Percentiles rank a stretch among this genome's conserved stretches.
Conservation (phyloP, 2,888 invertebrate species). For the Aproaerema taeniolella region DNA sequence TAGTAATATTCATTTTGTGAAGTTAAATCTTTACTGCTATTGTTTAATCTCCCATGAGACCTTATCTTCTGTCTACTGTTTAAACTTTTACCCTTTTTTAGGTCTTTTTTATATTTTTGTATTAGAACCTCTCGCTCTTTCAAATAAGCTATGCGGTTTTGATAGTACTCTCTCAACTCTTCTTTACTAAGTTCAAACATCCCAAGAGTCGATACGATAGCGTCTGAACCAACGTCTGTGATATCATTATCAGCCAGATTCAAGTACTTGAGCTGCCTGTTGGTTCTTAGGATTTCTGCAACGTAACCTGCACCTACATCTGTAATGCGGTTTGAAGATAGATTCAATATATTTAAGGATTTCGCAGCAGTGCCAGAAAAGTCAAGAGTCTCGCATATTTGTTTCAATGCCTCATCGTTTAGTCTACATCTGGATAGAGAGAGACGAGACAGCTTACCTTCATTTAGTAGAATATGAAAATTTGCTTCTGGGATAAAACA, state of each 20-base stretch:
- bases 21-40: too few species aligned
- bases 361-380: not conserved
- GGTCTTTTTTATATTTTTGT: not conserved
- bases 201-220: too few species aligned
- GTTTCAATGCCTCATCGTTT: not conserved
- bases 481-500: conserved; percentile 33
- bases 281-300: not conserved
- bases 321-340: conserved; percentile 42
- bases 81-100: too few species aligned
- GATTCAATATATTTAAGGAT: conserved; percentile 27
- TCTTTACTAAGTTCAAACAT: too few species aligned
- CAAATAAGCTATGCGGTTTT: too few species aligned
- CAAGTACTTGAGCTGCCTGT: not conserved
- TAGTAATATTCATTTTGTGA: too few species aligned
- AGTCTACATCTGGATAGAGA: conserved; percentile 2
- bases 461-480: conserved; percentile 18
- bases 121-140: too few species aligned
- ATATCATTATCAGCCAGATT: too few species aligned
- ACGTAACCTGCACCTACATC: conserved; percentile 36
- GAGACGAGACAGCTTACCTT: not conserved
- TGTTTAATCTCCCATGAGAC: too few species aligned
- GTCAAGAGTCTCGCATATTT: not conserved
- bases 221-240: too few species aligned
- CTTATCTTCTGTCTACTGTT: too few species aligned
- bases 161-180: too few species aligned